Percentiles rank a stretch among this genome's conserved stretches.
phyloP scores from a whole-genome alignment of 2,113 vertebrate species.

The Tilapia sparmanii region DNA sequence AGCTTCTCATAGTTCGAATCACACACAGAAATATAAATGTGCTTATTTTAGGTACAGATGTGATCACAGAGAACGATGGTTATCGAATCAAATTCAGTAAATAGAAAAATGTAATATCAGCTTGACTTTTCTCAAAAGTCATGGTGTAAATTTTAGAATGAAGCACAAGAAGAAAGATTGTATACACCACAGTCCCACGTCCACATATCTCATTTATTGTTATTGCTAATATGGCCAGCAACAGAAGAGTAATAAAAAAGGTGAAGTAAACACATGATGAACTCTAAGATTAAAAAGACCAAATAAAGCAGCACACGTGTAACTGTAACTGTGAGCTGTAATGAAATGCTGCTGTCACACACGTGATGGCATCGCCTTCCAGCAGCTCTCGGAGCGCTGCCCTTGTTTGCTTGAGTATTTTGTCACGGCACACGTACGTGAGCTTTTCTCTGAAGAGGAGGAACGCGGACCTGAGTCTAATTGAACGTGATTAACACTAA shows the following conservation, averaged over 20 bases:
- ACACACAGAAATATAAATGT: neutral
- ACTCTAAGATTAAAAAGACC: neutral
- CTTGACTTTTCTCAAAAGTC: neutral
- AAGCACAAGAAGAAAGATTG: neutral
- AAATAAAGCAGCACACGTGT: neutral
- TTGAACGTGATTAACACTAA: constrained; percentile 61
- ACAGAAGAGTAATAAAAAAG: neutral
- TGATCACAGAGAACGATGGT: neutral
- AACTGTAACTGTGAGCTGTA: neutral
- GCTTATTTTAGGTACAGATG: neutral
- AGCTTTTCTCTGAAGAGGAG: constrained; percentile 12
- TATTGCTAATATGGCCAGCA: neutral
- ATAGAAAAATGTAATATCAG: neutral
- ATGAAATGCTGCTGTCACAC: constrained; percentile 9
- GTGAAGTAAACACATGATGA: neutral
- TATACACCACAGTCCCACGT: neutral
- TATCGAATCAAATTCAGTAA: neutral
- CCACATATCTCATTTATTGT: neutral
- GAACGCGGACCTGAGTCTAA: constrained; percentile 50
- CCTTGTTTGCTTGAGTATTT: neutral
- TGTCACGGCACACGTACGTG: neutral
- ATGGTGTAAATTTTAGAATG: neutral
- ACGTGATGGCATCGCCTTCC: neutral
- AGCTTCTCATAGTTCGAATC: neutral
- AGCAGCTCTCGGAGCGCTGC: neutral